Conservation (phyloP, 1,140 invertebrate species). For the Nasonia longicornis region DNA sequence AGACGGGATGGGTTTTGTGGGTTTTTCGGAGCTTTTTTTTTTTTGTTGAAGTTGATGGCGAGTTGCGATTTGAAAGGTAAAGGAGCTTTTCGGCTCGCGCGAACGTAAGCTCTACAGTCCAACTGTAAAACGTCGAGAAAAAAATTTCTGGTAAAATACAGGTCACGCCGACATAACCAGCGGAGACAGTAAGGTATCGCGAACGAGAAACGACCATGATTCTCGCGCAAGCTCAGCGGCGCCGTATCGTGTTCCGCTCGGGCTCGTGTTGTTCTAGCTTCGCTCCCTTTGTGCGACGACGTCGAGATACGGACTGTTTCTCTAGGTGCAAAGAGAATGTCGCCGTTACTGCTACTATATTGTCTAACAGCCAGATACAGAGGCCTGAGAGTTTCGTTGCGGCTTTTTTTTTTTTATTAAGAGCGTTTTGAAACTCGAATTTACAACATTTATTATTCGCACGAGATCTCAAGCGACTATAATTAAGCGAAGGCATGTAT, state of each 20-base stretch:
- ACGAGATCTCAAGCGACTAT: not conserved
- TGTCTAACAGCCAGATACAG: too few species aligned
- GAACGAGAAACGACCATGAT: not conserved
- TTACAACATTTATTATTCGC: too few species aligned
- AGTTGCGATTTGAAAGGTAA: too few species aligned
- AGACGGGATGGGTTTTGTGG: too few species aligned
- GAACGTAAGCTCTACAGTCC: too few species aligned
- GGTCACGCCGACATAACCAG: not conserved
- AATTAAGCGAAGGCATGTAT: not conserved
- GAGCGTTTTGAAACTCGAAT: too few species aligned
- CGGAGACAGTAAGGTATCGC: not conserved
- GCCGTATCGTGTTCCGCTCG: not conserved
- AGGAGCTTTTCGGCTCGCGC: too few species aligned
- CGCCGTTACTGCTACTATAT: not conserved
- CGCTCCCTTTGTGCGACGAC: not conserved
- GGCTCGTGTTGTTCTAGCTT: not conserved
- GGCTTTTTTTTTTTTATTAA: too few species aligned
- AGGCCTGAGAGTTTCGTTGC: too few species aligned
- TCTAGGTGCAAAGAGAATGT: not conserved
- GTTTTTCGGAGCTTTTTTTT: not conserved
- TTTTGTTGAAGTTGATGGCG: not conserved
- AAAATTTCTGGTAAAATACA: not conserved
- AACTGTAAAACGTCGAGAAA: not conserved
- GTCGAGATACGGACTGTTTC: not conserved
- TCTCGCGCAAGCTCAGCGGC: not conserved